phyloP scores from a whole-genome alignment of 1,140 invertebrate species.

The Theocolax elegans region DNA sequence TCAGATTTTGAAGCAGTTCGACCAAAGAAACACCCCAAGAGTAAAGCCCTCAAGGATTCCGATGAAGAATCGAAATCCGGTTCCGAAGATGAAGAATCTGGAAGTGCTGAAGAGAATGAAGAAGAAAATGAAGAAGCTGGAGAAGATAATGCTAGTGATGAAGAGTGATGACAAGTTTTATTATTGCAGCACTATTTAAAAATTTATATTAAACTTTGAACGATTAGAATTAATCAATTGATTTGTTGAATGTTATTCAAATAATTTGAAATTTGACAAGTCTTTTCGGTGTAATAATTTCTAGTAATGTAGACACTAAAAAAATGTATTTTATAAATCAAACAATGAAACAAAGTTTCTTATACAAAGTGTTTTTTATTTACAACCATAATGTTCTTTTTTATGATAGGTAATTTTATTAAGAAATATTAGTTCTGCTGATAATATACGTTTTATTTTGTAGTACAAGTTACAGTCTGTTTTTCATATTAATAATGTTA shows the following conservation, averaged over 20 bases:
- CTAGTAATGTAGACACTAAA: too few species aligned
- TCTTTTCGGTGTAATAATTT: too few species aligned
- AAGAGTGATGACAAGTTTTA: conserved; percentile 19
- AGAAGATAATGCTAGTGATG: conserved; percentile 51
- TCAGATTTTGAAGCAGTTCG: conserved; percentile 86
- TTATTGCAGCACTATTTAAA: too few species aligned
- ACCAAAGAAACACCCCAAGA: conserved; percentile 80
- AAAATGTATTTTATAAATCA: too few species aligned
- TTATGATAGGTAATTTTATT: too few species aligned
- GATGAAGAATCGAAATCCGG: conserved; percentile 74
- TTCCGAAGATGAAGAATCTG: conserved; percentile 58
- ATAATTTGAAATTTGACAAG: too few species aligned
- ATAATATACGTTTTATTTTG: conserved; percentile 39
- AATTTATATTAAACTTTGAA: too few species aligned
- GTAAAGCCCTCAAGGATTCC: conserved; percentile 85
- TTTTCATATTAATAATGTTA: conserved; percentile 36
- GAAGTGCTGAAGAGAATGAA: conserved; percentile 52
- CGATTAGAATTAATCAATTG: too few species aligned
- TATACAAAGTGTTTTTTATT: too few species aligned
- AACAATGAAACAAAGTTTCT: too few species aligned
- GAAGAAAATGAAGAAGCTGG: conserved; percentile 47
- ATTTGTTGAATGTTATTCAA: too few species aligned
- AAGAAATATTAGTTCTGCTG: neutral
- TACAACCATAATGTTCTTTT: too few species aligned
- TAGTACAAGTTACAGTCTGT: conserved; percentile 47